phyloP scores from a whole-genome alignment of 2,888 invertebrate species.

The Nudaria mundana region DNA sequence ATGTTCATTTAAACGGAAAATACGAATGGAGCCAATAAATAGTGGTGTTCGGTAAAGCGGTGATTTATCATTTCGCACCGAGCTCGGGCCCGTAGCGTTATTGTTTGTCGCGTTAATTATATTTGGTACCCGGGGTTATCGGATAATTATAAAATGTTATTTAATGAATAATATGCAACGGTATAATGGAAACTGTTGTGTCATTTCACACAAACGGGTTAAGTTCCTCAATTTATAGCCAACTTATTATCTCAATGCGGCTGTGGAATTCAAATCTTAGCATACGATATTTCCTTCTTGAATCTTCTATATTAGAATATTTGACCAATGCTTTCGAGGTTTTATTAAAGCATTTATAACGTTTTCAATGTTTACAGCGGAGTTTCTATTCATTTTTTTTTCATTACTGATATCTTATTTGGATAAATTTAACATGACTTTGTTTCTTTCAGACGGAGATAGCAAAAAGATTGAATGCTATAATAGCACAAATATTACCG shows the following conservation, averaged over 20 bases:
- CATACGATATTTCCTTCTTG: no score
- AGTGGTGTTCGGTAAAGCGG: slow-evolving; percentile 56
- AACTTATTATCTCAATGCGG: no score
- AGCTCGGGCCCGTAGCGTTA: slow-evolving; percentile 44
- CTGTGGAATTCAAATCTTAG: no score
- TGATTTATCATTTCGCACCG: slow-evolving; percentile 71
- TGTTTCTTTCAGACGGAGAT: slow-evolving; percentile 92
- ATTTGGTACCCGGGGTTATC: slow-evolving; percentile 71
- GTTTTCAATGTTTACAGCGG: no score
- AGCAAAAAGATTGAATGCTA: slow-evolving; percentile 95
- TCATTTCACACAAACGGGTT: slow-evolving; percentile 51
- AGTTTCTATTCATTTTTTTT: background rate
- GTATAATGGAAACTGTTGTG: slow-evolving; percentile 68
- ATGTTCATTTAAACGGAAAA: slow-evolving; percentile 75
- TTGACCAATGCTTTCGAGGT: no score
- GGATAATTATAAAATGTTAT: slow-evolving; percentile 66
- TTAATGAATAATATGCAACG: slow-evolving; percentile 59
- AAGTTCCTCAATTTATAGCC: slow-evolving; percentile 47
- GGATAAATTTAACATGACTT: slow-evolving; percentile 5
- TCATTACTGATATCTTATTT: background rate
- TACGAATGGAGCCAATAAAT: slow-evolving; percentile 72
- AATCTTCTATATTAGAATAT: no score
- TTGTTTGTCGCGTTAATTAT: slow-evolving; percentile 77
- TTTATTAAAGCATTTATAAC: no score
- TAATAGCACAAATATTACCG: slow-evolving; percentile 96